Evolutionary conservation across 1,140 invertebrate genomes (phyloP).

Genomic region (Subanguina moxae): DNA sequence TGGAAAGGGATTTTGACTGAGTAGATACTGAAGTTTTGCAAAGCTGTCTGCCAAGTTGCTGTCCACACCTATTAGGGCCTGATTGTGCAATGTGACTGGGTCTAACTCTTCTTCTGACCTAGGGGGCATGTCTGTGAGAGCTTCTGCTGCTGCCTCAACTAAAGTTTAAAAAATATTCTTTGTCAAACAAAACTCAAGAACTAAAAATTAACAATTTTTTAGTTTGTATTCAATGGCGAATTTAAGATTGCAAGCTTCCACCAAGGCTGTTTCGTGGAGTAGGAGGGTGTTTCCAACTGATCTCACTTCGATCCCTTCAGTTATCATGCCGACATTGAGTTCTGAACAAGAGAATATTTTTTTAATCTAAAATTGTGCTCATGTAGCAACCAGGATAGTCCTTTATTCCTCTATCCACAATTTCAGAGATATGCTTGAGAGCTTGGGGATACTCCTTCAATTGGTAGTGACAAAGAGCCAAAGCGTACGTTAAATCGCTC

Average conservation of each 20-base stretch:
- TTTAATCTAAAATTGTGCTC: too few relatives aligned
- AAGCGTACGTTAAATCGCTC: slow-evolving; percentile 86
- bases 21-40: slow-evolving; percentile 90
- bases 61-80: slow-evolving; percentile 91
- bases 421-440: slow-evolving; percentile 72
- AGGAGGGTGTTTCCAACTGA: slow-evolving; percentile 95
- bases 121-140: slow-evolving; percentile 94
- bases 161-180: slow-evolving; percentile 14
- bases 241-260: slow-evolving; percentile 97
- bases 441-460: slow-evolving; percentile 87
- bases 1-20: slow-evolving; percentile 92
- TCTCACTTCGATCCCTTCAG: slow-evolving; percentile 90
- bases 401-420: slow-evolving; percentile 89
- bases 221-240: slow-evolving; percentile 95
- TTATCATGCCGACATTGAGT: slow-evolving; percentile 90
- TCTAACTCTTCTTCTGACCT: slow-evolving; percentile 90
- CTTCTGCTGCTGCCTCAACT: slow-evolving; percentile 84
- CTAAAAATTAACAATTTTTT: slow-evolving; percentile 77
- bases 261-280: slow-evolving; percentile 88
- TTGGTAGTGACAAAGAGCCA: slow-evolving; percentile 89
- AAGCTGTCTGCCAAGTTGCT: slow-evolving; percentile 84
- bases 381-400: slow-evolving; percentile 75
- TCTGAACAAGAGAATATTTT: slow-evolving; percentile 67
- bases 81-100: slow-evolving; percentile 93
- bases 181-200: too few relatives aligned